phyloP scores from a whole-genome alignment of 1,140 invertebrate genomes.

The Chionoecetes opilio region DNA sequence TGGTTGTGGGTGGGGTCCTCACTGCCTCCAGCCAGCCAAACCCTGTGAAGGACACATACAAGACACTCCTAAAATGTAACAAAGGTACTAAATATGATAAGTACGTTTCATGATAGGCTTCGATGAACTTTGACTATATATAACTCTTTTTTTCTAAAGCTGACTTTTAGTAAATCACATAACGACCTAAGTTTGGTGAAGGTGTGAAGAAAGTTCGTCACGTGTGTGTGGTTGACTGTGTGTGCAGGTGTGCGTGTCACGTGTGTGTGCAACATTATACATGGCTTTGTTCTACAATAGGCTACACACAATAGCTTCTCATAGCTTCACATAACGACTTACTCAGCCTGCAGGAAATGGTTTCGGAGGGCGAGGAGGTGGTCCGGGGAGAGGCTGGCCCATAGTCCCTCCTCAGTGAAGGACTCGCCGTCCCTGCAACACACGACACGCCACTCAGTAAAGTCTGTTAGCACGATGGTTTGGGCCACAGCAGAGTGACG shows the following conservation, averaged over 20 bases:
- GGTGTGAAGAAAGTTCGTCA: background rate
- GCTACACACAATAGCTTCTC: too few relatives aligned
- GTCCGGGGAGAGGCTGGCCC: conserved; percentile 43
- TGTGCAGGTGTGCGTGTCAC: too few relatives aligned
- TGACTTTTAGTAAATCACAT: too few relatives aligned
- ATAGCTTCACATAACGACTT: too few relatives aligned
- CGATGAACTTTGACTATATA: background rate
- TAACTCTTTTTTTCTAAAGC: too few relatives aligned
- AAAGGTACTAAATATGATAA: background rate
- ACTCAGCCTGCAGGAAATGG: conserved; percentile 18
- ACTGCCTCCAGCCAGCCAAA: conserved; percentile 3
- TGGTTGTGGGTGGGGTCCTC: background rate
- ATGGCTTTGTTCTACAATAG: too few relatives aligned
- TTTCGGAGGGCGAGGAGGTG: conserved; percentile 39
- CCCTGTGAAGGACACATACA: conserved; percentile 23
- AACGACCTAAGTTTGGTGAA: too few relatives aligned
- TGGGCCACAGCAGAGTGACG: too few relatives aligned
- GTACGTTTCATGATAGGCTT: too few relatives aligned
- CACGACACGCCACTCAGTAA: background rate
- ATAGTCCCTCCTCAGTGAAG: conserved; percentile 36
- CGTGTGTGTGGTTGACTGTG: too few relatives aligned
- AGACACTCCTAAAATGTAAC: background rate
- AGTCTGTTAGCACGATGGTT: too few relatives aligned
- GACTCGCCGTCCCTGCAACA: conserved; percentile 33
- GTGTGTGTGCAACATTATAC: too few relatives aligned